Evolutionary conservation across 1,140 invertebrate species (phyloP), one percentile per base, ranked within the genome.

Genomic region (Musca vetustissima): DNA sequence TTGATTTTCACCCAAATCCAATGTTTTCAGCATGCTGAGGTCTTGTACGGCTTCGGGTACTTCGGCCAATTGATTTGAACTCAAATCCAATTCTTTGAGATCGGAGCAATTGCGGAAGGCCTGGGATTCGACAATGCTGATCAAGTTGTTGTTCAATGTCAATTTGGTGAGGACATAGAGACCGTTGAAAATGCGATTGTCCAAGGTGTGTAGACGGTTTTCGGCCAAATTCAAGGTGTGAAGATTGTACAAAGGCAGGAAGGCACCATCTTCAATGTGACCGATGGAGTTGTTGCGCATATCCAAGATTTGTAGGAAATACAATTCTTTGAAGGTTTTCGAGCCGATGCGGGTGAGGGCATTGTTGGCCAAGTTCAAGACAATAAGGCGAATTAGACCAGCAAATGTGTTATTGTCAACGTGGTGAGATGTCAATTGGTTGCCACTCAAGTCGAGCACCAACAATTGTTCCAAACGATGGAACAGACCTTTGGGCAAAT

Each of bases 101-200:
- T 89, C 87, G 28, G 90, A 93, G 77, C 91, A 91, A 83, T 93
- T 96, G 84, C 86, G 87, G 74, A 95, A 95, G 28, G 93, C 90
- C 70, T 93, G 90, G 36, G 87, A 83, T 76, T 92, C 89, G 50
- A 95, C 86, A 64, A 86, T 86, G 71, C 89, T 87, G 36, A 95
- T 84, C 67, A 88, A 78, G 81, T 95, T 95, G 73, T 90, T 91
- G 76, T 94, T 92, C 73, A 94, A 81, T 24, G 89, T 91, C 21
- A 95, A 83, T 66, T 91, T 87, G 68, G 89, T 92, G n/a, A 95
- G 84, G 65, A 92, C 91, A 78, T 89, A 92, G n/a, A 94, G 84
- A 7, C 92, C 92, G 75, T 92, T 92, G 73, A 95, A 87, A 36
- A 92, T 87, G 71, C 89, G 87, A 48, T 90, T 88, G 75, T 93